Base-by-base conservation (phyloP, 2,888 invertebrate species). In the Teinopalpus imperialis region DNA sequence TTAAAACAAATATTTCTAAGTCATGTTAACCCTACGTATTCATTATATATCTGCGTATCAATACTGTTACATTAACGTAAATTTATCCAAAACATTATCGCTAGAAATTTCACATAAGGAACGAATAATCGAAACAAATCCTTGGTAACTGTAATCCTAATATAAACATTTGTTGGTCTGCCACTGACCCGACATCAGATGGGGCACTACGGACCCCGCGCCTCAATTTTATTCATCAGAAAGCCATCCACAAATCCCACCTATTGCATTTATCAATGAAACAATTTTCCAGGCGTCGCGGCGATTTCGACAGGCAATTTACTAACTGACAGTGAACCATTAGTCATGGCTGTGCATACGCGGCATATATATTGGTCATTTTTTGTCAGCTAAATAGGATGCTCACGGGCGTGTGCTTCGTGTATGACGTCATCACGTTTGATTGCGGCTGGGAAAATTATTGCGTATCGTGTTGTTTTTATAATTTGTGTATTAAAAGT, bases 271-370 rank as follows among this genome's bases (percentile, higher is more conserved):
- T 78, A 78, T 81, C 77, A 82, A 85, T 81, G 82, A 80, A 78
- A 87, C 83, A 83, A 86, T 88, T 87, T 86, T 83, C 87, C 81
- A 34, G 85, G 76, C 75, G 69, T 81, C 80, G 72, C 63, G 66
- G 59, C 81, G 63, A 75, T 77, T 80, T 78, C 64, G 79, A 74
- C 66, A 74, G 72, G 76, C 87, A 77, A 87, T 88, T 87, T 86
- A 79, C 74, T 81, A 83, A 75, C 66, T 71, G 73, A 60, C 66
- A 63, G 61, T 49, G 59, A 12, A 77, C 77, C 77, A 88, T 88
- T 88, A 85, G 79, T 88, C 87, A 87, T 81, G 61, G 59, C 55
- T 80, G 77, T 70, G 61, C 71, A n/a, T n/a, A n/a, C n/a, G n/a
- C n/a, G n/a, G n/a, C 74, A 62, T 61, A 68, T 51, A 70, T 71